Evolutionary conservation across 2,113 vertebrate species (phyloP), one percentile per base, ranked within the genome.

Genomic region (Bettongia penicillata): DNA sequence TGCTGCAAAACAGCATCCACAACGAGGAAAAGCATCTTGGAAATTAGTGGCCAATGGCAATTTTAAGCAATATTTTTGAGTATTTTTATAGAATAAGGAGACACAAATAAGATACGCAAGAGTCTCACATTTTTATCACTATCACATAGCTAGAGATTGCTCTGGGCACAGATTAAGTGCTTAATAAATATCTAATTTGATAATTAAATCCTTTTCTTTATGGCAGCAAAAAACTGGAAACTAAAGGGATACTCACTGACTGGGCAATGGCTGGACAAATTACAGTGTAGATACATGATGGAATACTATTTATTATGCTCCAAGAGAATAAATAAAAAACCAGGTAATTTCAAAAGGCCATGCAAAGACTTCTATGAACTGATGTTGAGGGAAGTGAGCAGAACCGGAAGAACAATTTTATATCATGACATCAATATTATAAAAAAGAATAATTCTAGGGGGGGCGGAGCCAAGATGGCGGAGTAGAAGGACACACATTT

Each of bases 11-110:
- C 8, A 84, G n/a, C n/a, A 84, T 0, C 47, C 8, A 91, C 43
- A 92, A 51, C 53, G 53, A 96, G 92, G 53, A 91, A 96, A 94
- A 91, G 48, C 12, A 53, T 91, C 47, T 93, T 92, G 47, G 47
- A 47, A 92, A 94, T 22, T 49, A 53, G 89, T 50, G 68, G 28
- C 31, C 95, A 49, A 95, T 91, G 90, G 43, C 8, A 93, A 5
- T 57, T 94, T 19, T 51, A 57, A 84, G 37, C 52, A 94, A 19
- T 48, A 96, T 94, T 47, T 93, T 26, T 10, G 24, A 92, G 14
- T 43, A 43, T 43, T 84, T 84, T 84, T 84, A 49, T 93, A 22
- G 84, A 84, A 19, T 0, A 91, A 23, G 48, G 90, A 77, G 14
- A 57, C 4, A 53, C 48, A 43, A 77, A 90, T 3, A 94, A 68